Percentiles rank a stretch among this genome's conserved stretches.
These are phyloP conservation scores for Labrus mixtus DNA, from an alignment of 2,113 vertebrate species.

Conservation along the genomic window DNA sequence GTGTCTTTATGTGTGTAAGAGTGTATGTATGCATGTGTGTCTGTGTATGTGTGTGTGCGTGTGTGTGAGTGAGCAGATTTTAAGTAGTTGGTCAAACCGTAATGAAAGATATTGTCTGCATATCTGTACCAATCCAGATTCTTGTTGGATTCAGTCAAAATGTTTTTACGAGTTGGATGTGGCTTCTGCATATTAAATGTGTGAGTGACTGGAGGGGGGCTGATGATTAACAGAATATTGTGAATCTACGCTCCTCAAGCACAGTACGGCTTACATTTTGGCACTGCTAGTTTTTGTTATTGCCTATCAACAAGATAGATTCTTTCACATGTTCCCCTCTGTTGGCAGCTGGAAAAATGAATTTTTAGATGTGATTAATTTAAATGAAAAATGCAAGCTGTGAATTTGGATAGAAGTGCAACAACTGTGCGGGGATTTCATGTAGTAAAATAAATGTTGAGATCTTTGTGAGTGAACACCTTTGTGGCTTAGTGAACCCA, in stretches of 20 bases:
- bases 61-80: not conserved
- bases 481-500: not conserved
- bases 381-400: not conserved
- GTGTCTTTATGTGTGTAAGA: too few relatives aligned
- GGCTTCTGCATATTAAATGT: slow-evolving; percentile 42
- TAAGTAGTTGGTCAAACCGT: not conserved
- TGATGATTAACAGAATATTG: slow-evolving; percentile 46
- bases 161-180: slow-evolving; percentile 32
- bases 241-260: slow-evolving; percentile 33
- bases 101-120: slow-evolving; percentile 13
- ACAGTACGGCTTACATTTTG: slow-evolving; percentile 14
- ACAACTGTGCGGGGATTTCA: not conserved
- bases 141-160: slow-evolving; percentile 18
- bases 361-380: slow-evolving; percentile 24
- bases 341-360: slow-evolving; percentile 25
- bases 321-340: slow-evolving; percentile 22
- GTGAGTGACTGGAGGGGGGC: slow-evolving; percentile 31
- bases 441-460: not conserved
- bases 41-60: too few relatives aligned
- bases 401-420: slow-evolving; percentile 6
- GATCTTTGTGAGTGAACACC: not conserved
- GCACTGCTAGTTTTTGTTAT: slow-evolving; percentile 31
- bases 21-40: too few relatives aligned
- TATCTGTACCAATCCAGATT: not conserved
- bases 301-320: slow-evolving; percentile 37